These are phyloP conservation scores for Rhopalosiphum padi DNA, from an alignment of 1,140 invertebrate species.

Conservation along the genomic window DNA sequence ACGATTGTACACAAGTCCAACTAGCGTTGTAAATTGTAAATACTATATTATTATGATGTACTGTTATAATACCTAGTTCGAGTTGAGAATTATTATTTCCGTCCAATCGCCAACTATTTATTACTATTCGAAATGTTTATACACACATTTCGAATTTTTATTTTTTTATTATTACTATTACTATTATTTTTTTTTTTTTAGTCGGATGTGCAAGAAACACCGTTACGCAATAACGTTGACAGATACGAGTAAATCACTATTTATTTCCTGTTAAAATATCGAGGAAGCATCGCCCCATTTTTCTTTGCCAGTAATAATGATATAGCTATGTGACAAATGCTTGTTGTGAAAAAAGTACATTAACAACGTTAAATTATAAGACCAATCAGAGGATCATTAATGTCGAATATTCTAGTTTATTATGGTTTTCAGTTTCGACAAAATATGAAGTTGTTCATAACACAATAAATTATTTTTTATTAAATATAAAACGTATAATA, in stretches of 20 bases:
- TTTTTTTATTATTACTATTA: not conserved
- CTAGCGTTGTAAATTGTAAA: not conserved
- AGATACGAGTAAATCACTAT: slow-evolving; percentile 29
- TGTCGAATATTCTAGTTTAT: not conserved
- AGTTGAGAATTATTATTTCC: not conserved
- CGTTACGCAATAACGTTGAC: slow-evolving; percentile 11
- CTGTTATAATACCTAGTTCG: not conserved
- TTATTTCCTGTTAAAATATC: slow-evolving; percentile 33
- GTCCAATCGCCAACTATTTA: not conserved
- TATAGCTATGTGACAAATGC: not conserved
- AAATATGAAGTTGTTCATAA: not conserved
- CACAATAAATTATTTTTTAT: not conserved
- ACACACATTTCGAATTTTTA: not conserved
- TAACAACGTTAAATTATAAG: not conserved
- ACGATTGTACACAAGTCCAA: not conserved
- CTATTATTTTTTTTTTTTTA: not conserved
- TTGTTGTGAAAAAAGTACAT: not conserved
- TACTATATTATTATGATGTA: not conserved
- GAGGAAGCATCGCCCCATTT: not conserved
- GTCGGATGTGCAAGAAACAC: not conserved
- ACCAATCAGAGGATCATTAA: not conserved
- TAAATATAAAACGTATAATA: too few species aligned
- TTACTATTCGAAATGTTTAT: not conserved
- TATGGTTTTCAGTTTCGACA: not conserved
- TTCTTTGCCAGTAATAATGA: not conserved